phyloP scores from a whole-genome alignment of 1,140 invertebrate genomes.

The Eumaeus atala region DNA sequence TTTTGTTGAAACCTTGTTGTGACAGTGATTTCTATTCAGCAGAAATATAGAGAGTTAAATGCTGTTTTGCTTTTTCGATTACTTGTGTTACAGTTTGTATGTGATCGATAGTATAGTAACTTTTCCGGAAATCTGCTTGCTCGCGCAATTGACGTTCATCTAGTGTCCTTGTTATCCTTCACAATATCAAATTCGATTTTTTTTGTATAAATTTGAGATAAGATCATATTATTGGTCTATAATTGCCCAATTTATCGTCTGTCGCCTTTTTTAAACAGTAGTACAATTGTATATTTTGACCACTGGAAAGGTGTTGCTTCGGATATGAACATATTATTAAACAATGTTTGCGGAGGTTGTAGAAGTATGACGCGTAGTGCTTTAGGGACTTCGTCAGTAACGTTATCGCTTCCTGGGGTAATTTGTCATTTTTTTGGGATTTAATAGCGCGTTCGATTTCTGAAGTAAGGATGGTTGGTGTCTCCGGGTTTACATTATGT shows the following conservation, averaged over 20 bases:
- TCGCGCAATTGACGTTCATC: constrained; percentile 25
- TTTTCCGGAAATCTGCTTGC: constrained; percentile 25
- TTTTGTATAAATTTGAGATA: constrained; percentile 26
- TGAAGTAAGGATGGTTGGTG: constrained; percentile 10
- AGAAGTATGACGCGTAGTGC: neutral
- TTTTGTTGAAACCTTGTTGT: constrained; percentile 18
- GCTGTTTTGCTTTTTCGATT: constrained; percentile 13
- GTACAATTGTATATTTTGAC: constrained; percentile 24
- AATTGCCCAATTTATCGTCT: constrained; percentile 19
- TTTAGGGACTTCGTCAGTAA: constrained; percentile 25
- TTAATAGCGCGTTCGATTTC: constrained; percentile 25
- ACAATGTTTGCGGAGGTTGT: constrained; percentile 18
- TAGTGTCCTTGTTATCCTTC: constrained; percentile 17
- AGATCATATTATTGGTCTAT: constrained; percentile 26
- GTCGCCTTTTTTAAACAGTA: constrained; percentile 23
- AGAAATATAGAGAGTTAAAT: constrained; percentile 20
- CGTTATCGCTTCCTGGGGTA: constrained; percentile 21
- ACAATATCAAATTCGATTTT: constrained; percentile 25
- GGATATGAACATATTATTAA: constrained; percentile 22
- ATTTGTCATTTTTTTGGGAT: constrained; percentile 26
- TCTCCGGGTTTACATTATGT: neutral
- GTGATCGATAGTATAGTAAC: constrained; percentile 21
- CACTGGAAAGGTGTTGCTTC: constrained; percentile 23
- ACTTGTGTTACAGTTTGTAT: constrained; percentile 20
- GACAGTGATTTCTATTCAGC: constrained; percentile 18